Evolutionary conservation across 2,113 vertebrate species (phyloP), one percentile per base, ranked within the genome.

Genomic region (Malurus elegans): DNA sequence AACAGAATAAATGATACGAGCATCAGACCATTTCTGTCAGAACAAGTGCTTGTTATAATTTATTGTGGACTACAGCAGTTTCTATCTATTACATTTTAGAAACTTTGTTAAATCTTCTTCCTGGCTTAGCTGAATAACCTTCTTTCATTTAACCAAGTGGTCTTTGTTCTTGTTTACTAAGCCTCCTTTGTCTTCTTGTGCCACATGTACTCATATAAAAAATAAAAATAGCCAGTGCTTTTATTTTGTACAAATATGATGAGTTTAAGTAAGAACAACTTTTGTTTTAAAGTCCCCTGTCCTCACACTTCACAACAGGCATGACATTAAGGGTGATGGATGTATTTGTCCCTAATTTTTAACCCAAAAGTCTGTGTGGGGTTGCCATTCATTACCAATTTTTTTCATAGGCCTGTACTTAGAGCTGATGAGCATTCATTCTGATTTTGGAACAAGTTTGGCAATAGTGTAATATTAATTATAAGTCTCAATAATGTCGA

Each of bases 341-440:
- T 12, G 20, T 11, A 60, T 70, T 74, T 62, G 8, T 28, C 21
- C 34, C 13, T 61, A 51, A 40, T 28, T 90, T 78, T 72, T 47
- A 57, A 38, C 40, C 18, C n/a, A 34, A 83, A 56, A 1, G 0
- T 56, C 29, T 66, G 3, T 53, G 26, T 16, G 7, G 5, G 3
- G 1, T 73, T 53, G 18, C 8, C 29, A 38, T 44, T 40, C n/a
- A 42, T 65, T 40, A 72, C 3, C 7, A 44, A 2, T 11, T 53
- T 65, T 66, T 48, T 76, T 32, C 16, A 42, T 5, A 69, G 28
- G 2, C 7, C 45, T 84, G 7, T n/a, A n/a, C 16, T 57, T 57
- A 32, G 51, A 90, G 10, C 2, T 70, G 23, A 45, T 31, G 4
- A n/a, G 28, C 12, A 84, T 50, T 79, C 16, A 66, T 38, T 14